Evolutionary conservation across 2,888 invertebrate species (phyloP).

Genomic region (Patella pellucida): DNA sequence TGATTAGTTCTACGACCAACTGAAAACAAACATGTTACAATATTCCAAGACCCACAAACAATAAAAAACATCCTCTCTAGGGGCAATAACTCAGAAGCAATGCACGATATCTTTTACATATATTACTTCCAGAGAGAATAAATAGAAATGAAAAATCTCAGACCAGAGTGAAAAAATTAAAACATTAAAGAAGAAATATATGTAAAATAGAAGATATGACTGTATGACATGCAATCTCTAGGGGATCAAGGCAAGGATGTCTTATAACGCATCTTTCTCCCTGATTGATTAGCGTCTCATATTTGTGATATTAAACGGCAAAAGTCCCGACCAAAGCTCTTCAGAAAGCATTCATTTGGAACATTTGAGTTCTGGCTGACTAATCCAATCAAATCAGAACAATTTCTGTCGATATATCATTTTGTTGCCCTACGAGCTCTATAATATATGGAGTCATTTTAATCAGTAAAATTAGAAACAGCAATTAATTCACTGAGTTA

Average conservation of each 20-base stretch:
- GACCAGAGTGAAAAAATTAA: too few species aligned
- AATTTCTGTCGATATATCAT: background rate
- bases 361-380: background rate
- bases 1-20: too few species aligned
- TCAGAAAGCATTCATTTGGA: background rate
- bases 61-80: too few species aligned
- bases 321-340: conserved; percentile 4
- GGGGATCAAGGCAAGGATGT: background rate
- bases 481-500: background rate
- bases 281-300: conserved; percentile 8
- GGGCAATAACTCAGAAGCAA: too few species aligned
- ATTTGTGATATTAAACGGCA: conserved; percentile 2
- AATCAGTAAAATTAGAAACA: background rate
- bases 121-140: too few species aligned
- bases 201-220: background rate
- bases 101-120: too few species aligned
- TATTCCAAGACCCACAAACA: too few species aligned
- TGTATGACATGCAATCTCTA: background rate
- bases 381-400: background rate
- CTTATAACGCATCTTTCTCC: background rate
- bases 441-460: background rate
- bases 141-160: too few species aligned
- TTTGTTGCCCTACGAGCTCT: background rate
- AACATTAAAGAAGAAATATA: too few species aligned
- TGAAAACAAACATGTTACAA: too few species aligned